phyloP scores from a whole-genome alignment of 2,113 vertebrate genomes.

The Microcebus murinus region DNA sequence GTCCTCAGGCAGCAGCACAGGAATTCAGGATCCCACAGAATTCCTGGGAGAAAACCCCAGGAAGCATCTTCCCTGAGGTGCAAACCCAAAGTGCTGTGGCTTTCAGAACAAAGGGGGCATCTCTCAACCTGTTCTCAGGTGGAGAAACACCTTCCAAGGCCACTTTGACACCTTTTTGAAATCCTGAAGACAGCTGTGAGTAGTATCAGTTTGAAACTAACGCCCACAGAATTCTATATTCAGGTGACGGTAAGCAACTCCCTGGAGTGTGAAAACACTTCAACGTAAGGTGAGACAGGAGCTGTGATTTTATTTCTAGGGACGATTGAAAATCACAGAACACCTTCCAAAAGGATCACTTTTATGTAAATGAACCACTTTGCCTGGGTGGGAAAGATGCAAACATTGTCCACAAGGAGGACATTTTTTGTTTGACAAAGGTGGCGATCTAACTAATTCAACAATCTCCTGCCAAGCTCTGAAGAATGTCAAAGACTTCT shows the following conservation, averaged over 20 bases:
- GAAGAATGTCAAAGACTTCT: conserved; percentile 12
- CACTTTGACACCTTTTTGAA: conserved; percentile 63
- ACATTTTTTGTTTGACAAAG: neutral
- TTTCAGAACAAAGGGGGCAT: neutral
- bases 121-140: neutral
- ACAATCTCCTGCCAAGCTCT: neutral
- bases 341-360: conserved; percentile 46
- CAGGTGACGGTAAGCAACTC: conserved; percentile 60
- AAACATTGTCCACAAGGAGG: neutral
- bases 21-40: neutral
- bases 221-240: conserved; percentile 51
- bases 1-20: neutral
- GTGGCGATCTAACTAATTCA: neutral
- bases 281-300: conserved; percentile 60
- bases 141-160: conserved; percentile 53
- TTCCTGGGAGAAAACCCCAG: neutral
- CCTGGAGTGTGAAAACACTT: conserved; percentile 71
- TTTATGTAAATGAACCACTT: conserved; percentile 63
- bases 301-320: conserved; percentile 75
- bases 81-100: neutral
- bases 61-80: neutral
- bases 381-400: neutral
- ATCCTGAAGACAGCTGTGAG: conserved; percentile 46
- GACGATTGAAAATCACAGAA: conserved; percentile 61
- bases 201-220: conserved; percentile 53